Conservation (phyloP, 2,113 vertebrate genomes). For the Seriola dumerili region DNA sequence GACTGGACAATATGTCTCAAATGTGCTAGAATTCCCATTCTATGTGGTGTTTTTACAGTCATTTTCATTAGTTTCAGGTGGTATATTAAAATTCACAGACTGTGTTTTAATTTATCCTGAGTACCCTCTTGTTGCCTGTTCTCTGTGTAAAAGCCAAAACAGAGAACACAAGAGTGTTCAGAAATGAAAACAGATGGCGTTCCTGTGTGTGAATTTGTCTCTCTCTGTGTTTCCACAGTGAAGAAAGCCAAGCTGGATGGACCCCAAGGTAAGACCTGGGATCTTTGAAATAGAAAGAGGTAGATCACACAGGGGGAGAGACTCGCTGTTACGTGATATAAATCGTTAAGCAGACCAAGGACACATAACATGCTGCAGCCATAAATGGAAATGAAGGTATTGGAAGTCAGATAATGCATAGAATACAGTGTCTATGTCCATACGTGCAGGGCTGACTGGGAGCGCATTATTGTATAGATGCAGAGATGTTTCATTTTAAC, state of each 20-base stretch:
- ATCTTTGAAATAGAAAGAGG: conserved; percentile 46
- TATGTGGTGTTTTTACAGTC: not conserved
- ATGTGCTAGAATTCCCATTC: not conserved
- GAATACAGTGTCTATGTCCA: not conserved
- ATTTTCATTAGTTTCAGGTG: not conserved
- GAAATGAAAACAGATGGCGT: conserved; percentile 72
- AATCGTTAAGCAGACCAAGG: conserved; percentile 41
- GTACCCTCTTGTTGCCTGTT: not conserved
- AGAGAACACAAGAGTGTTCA: conserved; percentile 21
- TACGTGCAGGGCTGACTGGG: not conserved
- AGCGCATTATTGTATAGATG: not conserved
- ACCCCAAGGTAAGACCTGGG: conserved; percentile 91
- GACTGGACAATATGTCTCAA: not conserved
- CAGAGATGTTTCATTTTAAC: not conserved
- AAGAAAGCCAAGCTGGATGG: conserved; percentile 99
- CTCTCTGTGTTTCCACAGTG: conserved; percentile 88
- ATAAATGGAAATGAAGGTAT: conserved; percentile 16
- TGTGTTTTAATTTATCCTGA: conserved; percentile 5
- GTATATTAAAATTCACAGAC: not conserved
- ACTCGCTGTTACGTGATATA: conserved; percentile 16
- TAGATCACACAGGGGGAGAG: conserved; percentile 21
- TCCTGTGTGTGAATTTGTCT: conserved; percentile 76
- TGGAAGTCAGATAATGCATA: conserved; percentile 5
- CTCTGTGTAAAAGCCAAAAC: conserved; percentile 30
- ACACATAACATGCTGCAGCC: conserved; percentile 34